Conservation (phyloP, 2,888 invertebrate genomes). For the Diaprepes abbreviatus region DNA sequence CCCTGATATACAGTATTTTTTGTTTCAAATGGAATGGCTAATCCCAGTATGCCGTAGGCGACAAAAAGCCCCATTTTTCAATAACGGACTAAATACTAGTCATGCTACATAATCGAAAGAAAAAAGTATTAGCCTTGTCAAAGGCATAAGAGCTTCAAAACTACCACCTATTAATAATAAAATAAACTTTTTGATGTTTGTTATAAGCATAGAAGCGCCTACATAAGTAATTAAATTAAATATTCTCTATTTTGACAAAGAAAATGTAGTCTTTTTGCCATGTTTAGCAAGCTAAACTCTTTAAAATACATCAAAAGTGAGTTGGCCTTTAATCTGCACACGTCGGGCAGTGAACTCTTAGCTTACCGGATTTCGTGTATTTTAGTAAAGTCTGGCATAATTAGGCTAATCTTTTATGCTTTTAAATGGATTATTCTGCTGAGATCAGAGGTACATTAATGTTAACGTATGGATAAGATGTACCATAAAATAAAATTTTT, state of each 20-base stretch:
- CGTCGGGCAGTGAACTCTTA: slow-evolving; percentile 4
- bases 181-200: background rate
- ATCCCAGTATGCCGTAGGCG: no score
- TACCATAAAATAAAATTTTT: no score
- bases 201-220: background rate
- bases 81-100: no score
- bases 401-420: slow-evolving; percentile 7
- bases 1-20: no score
- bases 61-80: no score
- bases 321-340: slow-evolving; percentile 7
- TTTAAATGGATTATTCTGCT: background rate
- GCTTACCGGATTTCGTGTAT: slow-evolving; percentile 14
- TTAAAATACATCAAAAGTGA: slow-evolving; percentile 3
- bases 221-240: background rate
- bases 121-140: background rate
- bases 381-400: slow-evolving; percentile 10
- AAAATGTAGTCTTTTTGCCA: background rate
- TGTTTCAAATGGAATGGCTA: no score
- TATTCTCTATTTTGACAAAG: slow-evolving; percentile 9
- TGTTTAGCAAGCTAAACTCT: background rate
- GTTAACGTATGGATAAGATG: no score
- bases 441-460: no score
- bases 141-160: background rate
- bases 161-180: background rate
- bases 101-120: no score